These are phyloP conservation scores for Astreopora myriophthalma DNA, from an alignment of 64 coral and sea anemone species.

Conservation along the genomic window DNA sequence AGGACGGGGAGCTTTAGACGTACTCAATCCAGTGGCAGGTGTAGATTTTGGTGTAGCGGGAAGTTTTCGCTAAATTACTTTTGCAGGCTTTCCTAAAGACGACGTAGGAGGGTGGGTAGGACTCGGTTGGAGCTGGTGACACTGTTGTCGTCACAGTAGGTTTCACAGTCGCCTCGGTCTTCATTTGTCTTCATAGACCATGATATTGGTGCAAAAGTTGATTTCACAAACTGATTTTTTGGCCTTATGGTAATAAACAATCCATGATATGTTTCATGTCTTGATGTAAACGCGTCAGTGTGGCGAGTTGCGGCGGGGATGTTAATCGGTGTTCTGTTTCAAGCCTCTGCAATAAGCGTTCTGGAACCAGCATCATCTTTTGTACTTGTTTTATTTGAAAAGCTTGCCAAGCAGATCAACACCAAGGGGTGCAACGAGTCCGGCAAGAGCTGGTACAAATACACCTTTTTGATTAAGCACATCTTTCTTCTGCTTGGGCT, in stretches of 20 bases:
- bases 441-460: no score
- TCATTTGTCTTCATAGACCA: no score
- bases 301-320: not conserved
- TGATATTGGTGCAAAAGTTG: not conserved
- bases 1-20: not conserved
- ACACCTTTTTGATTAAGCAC: no score
- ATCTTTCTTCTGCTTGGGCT: no score
- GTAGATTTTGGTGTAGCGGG: not conserved
- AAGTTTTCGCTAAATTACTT: not conserved
- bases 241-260: not conserved
- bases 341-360: not conserved
- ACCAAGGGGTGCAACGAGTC: not conserved
- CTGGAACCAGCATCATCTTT: not conserved
- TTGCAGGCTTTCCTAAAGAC: not conserved
- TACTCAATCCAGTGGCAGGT: not conserved
- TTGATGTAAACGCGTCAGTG: not conserved
- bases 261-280: not conserved
- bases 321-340: constrained; percentile 3
- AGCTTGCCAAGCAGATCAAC: no score
- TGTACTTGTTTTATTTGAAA: not conserved
- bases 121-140: not conserved
- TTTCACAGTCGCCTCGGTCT: not conserved
- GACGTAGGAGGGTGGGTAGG: not conserved
- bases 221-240: not conserved
- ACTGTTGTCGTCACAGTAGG: not conserved